phyloP scores from a whole-genome alignment of 2,113 vertebrate genomes.

The Fukomys damarensis region DNA sequence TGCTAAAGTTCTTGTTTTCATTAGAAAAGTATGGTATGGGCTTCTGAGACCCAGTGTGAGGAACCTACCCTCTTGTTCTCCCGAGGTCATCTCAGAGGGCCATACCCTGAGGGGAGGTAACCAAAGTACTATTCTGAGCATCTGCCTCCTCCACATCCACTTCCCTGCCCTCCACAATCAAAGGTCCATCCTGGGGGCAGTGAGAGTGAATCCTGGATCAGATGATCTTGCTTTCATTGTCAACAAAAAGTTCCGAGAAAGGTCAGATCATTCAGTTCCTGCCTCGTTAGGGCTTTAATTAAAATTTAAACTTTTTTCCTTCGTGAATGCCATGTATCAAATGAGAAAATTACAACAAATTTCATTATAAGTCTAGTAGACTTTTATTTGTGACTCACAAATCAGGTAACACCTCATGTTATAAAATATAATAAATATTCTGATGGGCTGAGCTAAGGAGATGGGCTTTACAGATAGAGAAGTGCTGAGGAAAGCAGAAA shows the following conservation, averaged over 20 bases:
- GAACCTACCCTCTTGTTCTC: not conserved
- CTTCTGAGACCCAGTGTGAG: not conserved
- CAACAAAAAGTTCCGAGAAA: slow-evolving; percentile 66
- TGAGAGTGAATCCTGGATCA: not conserved
- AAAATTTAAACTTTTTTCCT: slow-evolving; percentile 71
- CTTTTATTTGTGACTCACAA: not conserved
- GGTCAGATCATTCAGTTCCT: slow-evolving; percentile 54
- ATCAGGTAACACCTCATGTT: not conserved
- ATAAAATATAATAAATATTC: not conserved
- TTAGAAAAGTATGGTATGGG: not conserved
- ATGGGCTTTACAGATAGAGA: not conserved
- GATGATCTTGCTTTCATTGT: slow-evolving; percentile 22
- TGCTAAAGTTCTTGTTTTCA: not conserved
- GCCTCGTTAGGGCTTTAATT: slow-evolving; percentile 44
- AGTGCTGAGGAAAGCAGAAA: not conserved
- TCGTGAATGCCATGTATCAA: slow-evolving; percentile 15
- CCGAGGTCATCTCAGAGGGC: not conserved
- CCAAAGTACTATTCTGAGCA: not conserved
- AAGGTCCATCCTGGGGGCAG: not conserved
- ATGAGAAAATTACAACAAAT: not conserved
- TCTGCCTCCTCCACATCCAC: not conserved
- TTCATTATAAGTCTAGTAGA: not conserved
- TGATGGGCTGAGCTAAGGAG: not conserved
- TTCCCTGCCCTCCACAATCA: not conserved
- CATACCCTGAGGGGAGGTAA: not conserved